These are phyloP conservation scores for Phocides pigmalion DNA, from an alignment of 1,140 invertebrate species.

Conservation along the genomic window DNA sequence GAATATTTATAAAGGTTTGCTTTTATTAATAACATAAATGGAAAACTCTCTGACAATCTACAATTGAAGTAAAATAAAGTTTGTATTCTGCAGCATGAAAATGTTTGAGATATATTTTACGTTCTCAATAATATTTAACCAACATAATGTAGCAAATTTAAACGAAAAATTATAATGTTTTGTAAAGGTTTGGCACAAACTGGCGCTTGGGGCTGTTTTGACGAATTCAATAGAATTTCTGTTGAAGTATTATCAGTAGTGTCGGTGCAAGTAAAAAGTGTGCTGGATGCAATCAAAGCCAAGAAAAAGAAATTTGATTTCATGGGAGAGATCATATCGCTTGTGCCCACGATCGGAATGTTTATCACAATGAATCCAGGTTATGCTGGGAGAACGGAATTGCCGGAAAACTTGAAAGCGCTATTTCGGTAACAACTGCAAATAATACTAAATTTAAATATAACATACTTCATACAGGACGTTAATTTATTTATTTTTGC, in stretches of 20 bases:
- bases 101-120: no score
- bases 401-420: constrained; percentile 94
- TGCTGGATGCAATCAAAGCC: constrained; percentile 96
- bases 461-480: no score
- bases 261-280: constrained; percentile 97
- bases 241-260: constrained; percentile 98
- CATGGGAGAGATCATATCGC: constrained; percentile 94
- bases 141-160: no score
- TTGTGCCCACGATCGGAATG: constrained; percentile 94
- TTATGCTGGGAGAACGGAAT: constrained; percentile 96
- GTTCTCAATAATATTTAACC: no score
- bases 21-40: neutral
- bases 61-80: no score
- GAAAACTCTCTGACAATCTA: no score
- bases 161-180: no score
- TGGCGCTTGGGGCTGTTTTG: constrained; percentile 98
- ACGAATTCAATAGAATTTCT: constrained; percentile 98
- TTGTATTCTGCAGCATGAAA: no score
- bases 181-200: constrained; percentile 98
- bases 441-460: no score
- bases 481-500: no score
- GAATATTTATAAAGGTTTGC: constrained; percentile 92
- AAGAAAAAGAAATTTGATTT: constrained; percentile 96
- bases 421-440: no score
- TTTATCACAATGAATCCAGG: constrained; percentile 99